Base-by-base conservation (phyloP, 1,140 invertebrate species). In the Latrodectus geometricus region DNA sequence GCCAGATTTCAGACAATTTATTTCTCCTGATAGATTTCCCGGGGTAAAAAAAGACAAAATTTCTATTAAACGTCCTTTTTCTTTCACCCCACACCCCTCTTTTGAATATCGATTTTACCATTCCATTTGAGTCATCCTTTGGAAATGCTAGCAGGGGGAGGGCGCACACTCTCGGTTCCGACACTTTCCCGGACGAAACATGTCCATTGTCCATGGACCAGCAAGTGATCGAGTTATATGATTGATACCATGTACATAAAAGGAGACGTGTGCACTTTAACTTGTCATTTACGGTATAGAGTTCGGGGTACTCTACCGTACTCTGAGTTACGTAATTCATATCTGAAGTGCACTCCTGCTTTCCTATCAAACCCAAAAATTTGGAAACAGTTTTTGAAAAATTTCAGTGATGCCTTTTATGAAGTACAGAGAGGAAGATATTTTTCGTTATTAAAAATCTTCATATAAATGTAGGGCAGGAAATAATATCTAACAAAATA, bases 51-150 rank as follows among this genome's bases (percentile, higher is more conserved):
- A 74, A 52, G 66, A 81, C 79, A 74, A 66, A 52, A 54, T 65
- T 74, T 83, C 80, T 74, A 83, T 83, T 83, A 83, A 65, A 54
- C 49, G 7, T n/a, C 23, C 9, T 8, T 23, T 23, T 50, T 9
- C n/a, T 35, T 35, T 11, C 23, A 8, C 11, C 23, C 69, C 23
- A 8, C 35, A 50, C 72, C 52, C 72, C 23, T 35, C 68, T 48
- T 83, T 14, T 81, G 50, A 15, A 48, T 74, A 83, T 83, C 80
- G 80, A 83, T 83, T 83, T 83, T 83, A 20, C 52, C 80, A 73
- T 83, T 74, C 49, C 70, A 83, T 65, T 83, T 83, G 80, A 83
- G 69, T 83, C 80, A 83, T 66, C 70, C 21, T 83, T 74, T 61
- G 50, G 15, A 17, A 12, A 20, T 20, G 54, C 48, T 15, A 21